Percentiles rank a stretch among this genome's conserved stretches.
phyloP scores from a whole-genome alignment of 2,888 invertebrate species.

The Catotricha subobsoleta region DNA sequence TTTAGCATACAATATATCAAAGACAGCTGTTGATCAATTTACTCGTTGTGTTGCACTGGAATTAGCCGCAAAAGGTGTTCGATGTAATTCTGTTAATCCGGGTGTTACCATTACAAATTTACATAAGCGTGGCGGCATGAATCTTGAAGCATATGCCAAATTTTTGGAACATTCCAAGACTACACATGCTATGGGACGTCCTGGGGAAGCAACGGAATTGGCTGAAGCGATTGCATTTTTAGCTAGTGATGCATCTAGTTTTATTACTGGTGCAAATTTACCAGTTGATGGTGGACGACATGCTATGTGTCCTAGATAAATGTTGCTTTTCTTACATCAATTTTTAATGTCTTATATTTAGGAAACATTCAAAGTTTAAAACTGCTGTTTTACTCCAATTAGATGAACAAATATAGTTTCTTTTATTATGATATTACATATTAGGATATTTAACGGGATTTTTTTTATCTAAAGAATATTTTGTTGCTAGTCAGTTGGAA shows the following conservation, averaged over 20 bases:
- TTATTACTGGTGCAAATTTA: constrained; percentile 75
- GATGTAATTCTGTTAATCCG: constrained; percentile 87
- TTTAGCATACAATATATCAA: constrained; percentile 82
- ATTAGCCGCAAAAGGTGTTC: constrained; percentile 58
- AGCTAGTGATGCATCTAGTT: constrained; percentile 73
- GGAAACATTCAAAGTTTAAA: too few species aligned
- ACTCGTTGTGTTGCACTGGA: constrained; percentile 85
- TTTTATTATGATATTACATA: too few species aligned
- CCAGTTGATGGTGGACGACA: constrained; percentile 92
- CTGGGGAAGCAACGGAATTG: constrained; percentile 70
- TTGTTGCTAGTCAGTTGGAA: too few species aligned
- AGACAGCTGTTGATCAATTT: constrained; percentile 87
- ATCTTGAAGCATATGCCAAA: constrained; percentile 57
- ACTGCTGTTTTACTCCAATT: too few species aligned
- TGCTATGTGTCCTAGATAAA: constrained; percentile 79
- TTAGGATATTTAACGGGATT: too few species aligned
- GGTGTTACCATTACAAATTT: constrained; percentile 80
- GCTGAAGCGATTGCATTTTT: constrained; percentile 81
- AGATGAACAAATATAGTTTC: too few species aligned
- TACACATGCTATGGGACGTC: constrained; percentile 39
- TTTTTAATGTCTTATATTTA: too few species aligned
- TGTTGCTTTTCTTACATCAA: too few species aligned
- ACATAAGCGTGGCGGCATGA: constrained; percentile 73
- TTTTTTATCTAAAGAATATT: too few species aligned
- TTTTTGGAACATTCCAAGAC: constrained; percentile 70